phyloP scores from a whole-genome alignment of 2,888 invertebrate genomes.

The Eristalinus aeneus region DNA sequence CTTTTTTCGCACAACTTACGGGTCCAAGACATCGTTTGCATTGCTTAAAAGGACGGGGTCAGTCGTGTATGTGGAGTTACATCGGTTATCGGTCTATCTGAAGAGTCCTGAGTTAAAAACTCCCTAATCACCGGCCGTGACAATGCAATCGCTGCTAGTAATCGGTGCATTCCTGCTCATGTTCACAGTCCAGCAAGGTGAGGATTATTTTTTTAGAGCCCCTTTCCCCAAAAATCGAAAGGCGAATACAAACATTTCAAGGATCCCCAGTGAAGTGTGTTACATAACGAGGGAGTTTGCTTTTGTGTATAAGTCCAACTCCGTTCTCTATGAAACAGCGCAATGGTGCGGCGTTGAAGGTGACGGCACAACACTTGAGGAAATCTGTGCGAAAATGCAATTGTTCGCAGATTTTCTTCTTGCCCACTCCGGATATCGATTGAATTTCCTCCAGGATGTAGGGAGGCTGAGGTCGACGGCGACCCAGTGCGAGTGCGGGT shows the following conservation, averaged over 20 bases:
- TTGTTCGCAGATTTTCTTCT: slow-evolving; percentile 3
- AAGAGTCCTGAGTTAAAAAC: slow-evolving; percentile 16
- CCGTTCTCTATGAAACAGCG: background rate
- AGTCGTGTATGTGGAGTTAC: slow-evolving; percentile 15
- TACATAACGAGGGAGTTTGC: slow-evolving; percentile 48
- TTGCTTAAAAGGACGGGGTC: slow-evolving; percentile 41
- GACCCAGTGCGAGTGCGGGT: slow-evolving; percentile 9
- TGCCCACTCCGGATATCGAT: slow-evolving; percentile 51
- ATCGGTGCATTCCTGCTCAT: slow-evolving; percentile 79
- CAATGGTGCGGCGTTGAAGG: background rate
- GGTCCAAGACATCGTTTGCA: slow-evolving; percentile 22
- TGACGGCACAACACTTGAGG: background rate
- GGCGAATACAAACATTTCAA: slow-evolving; percentile 16
- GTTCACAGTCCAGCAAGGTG: slow-evolving; percentile 81
- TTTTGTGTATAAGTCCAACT: slow-evolving; percentile 29
- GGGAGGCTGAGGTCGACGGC: background rate
- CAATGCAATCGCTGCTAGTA: slow-evolving; percentile 79
- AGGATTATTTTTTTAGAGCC: slow-evolving; percentile 70
- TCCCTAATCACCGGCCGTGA: slow-evolving; percentile 35
- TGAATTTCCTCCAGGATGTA: slow-evolving; percentile 47
- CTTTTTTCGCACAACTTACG: slow-evolving; percentile 6
- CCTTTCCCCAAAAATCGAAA: background rate
- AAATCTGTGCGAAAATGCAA: background rate
- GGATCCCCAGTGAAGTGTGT: slow-evolving; percentile 40
- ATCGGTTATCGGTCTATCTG: slow-evolving; percentile 3